Evolutionary conservation across 1,140 invertebrate species (phyloP).

Genomic region (Conus betulinus): DNA sequence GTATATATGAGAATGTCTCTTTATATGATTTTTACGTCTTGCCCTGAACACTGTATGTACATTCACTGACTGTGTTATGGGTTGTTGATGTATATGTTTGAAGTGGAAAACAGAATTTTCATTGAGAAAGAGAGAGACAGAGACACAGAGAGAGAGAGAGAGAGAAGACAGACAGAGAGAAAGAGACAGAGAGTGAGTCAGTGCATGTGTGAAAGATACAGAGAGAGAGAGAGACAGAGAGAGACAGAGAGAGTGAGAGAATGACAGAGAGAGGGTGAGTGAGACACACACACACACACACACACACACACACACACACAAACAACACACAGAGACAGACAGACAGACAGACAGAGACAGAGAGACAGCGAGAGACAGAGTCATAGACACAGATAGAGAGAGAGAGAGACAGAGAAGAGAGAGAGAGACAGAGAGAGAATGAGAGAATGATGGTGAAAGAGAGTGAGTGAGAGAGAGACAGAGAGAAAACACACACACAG

Average conservation of each 20-base stretch:
- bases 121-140: not conserved
- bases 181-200: not conserved
- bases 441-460: no score
- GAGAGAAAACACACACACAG: no score
- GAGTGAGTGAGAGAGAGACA: no score
- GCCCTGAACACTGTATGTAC: no score
- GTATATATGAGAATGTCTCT: no score
- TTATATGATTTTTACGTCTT: no score
- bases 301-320: not conserved
- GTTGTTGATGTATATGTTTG: no score
- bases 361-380: not conserved
- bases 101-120: not conserved
- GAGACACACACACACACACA: not conserved
- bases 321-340: not conserved
- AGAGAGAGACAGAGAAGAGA: not conserved
- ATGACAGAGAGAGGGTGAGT: not conserved
- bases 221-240: not conserved
- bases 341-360: not conserved
- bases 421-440: not conserved
- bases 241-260: not conserved
- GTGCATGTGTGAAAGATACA: not conserved
- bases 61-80: no score
- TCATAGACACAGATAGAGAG: not conserved
- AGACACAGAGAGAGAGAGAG: not conserved
- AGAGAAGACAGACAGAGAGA: not conserved